Evolutionary conservation across 2,797 vertebrate species (phyloP).

Genomic region (Stomatorhinus walkeri): DNA sequence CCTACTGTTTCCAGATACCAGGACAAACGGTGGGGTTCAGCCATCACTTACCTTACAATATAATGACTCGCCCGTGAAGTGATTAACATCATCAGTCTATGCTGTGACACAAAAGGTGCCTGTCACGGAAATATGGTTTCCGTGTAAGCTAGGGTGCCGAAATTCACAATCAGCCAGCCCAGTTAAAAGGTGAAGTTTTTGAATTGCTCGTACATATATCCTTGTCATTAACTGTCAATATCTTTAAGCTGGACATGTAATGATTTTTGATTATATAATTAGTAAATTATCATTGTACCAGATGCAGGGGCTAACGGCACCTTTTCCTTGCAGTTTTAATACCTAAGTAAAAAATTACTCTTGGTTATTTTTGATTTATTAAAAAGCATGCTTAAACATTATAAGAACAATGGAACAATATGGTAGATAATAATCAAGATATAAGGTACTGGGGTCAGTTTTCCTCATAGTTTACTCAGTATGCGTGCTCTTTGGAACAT

Average conservation of each 20-base stretch:
- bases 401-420: background rate
- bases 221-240: background rate
- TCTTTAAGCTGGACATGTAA: background rate
- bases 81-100: background rate
- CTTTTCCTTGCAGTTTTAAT: background rate
- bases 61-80: background rate
- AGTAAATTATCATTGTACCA: background rate
- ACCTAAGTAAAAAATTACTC: background rate
- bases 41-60: background rate
- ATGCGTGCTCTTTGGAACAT: background rate
- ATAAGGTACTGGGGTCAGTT: background rate
- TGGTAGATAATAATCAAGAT: background rate
- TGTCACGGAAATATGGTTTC: background rate
- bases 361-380: background rate
- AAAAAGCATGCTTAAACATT: background rate
- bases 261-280: background rate
- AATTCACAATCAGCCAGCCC: background rate
- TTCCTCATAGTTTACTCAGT: background rate
- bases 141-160: background rate
- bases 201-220: background rate
- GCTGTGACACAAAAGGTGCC: background rate
- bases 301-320: background rate
- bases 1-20: background rate
- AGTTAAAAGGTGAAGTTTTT: background rate
- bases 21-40: background rate